These are phyloP conservation scores for Girardinichthys multiradiatus DNA, from an alignment of 2,113 vertebrate species.

Conservation along the genomic window DNA sequence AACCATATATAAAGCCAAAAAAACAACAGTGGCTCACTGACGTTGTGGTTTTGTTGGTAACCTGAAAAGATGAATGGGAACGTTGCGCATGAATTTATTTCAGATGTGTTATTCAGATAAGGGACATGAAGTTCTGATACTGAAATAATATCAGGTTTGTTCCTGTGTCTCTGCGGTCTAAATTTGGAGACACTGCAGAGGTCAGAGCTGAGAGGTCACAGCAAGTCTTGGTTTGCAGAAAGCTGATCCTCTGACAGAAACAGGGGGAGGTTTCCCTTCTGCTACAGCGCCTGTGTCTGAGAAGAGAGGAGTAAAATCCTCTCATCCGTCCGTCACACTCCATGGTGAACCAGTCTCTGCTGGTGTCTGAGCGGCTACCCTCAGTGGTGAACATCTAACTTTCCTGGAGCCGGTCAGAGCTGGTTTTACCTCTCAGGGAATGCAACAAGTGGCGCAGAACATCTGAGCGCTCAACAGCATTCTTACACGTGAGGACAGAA, in stretches of 20 bases:
- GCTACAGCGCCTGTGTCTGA: background rate
- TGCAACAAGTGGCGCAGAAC: constrained; percentile 30
- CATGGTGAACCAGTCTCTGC: constrained; percentile 43
- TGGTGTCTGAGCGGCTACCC: constrained; percentile 19
- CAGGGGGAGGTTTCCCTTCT: constrained; percentile 41
- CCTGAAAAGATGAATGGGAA: constrained; percentile 9
- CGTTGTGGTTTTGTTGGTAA: background rate
- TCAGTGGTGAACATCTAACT: constrained; percentile 10
- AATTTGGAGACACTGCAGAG: constrained; percentile 49
- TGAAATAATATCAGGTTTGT: constrained; percentile 43
- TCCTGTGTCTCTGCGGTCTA: constrained; percentile 49
- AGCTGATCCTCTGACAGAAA: constrained; percentile 57
- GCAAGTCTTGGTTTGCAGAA: constrained; percentile 64
- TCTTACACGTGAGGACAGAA: constrained; percentile 1
- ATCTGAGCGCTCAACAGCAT: constrained; percentile 3
- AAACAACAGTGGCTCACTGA: background rate
- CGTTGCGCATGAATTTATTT: background rate
- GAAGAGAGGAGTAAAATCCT: background rate
- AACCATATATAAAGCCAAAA: background rate
- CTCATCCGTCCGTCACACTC: background rate
- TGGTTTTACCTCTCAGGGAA: constrained; percentile 33
- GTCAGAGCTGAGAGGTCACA: constrained; percentile 39
- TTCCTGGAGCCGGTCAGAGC: constrained; percentile 28
- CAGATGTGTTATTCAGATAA: constrained; percentile 24
- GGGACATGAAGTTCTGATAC: constrained; percentile 36